Conservation (phyloP, 2,113 vertebrate species). For the Phocoena phocoena region DNA sequence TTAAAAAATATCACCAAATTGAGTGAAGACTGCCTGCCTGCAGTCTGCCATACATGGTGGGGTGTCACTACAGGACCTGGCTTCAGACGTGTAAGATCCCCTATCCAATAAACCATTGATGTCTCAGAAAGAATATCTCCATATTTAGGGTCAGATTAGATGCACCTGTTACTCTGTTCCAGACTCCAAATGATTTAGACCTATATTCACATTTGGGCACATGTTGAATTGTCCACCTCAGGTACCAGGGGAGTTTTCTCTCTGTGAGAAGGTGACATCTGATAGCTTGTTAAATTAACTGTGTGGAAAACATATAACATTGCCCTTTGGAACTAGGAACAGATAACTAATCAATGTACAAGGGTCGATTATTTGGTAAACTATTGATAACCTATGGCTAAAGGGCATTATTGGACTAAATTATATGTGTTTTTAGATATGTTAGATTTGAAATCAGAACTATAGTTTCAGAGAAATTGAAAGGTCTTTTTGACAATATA, state of each 20-base stretch:
- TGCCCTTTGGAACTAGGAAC: constrained; percentile 22
- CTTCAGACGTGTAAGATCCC: background rate
- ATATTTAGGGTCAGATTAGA: background rate
- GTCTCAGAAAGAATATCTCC: background rate
- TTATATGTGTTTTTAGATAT: constrained; percentile 22
- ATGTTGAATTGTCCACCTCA: background rate
- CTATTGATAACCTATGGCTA: background rate
- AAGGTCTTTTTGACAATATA: constrained; percentile 11
- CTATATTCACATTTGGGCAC: background rate
- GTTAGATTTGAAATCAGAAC: constrained; percentile 58
- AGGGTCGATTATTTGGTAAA: constrained; percentile 51
- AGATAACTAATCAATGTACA: constrained; percentile 49
- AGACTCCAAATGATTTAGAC: background rate
- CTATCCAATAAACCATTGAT: background rate
- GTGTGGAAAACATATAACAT: constrained; percentile 4
- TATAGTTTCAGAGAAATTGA: background rate
- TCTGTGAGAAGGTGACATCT: background rate
- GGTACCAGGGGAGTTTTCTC: background rate
- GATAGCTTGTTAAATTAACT: background rate
- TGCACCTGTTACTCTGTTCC: background rate
- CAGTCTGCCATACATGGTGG: background rate
- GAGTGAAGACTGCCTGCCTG: background rate
- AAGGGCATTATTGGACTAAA: constrained; percentile 25
- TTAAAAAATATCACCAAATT: constrained; percentile 32
- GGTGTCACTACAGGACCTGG: background rate